Conservation (phyloP, 2,888 invertebrate species). For the Euzetes globulus region DNA sequence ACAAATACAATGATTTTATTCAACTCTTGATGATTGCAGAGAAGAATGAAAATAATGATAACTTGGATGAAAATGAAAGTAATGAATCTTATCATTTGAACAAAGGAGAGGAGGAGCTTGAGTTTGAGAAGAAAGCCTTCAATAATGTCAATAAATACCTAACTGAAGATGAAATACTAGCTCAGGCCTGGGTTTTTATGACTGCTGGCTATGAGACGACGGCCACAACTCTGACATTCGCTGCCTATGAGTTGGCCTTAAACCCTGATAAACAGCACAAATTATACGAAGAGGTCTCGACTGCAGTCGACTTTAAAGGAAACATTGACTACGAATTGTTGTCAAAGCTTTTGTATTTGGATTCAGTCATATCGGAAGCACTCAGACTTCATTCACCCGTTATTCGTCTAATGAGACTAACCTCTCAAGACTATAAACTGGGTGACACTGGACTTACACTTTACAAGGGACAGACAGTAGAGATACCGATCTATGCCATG, state of each 20-base stretch:
- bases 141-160: too few relatives aligned
- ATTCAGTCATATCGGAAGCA: slow-evolving; percentile 38
- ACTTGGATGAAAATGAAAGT: too few relatives aligned
- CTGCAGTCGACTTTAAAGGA: background rate
- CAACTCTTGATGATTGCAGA: slow-evolving; percentile 13
- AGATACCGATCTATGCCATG: background rate
- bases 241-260: background rate
- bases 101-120: background rate
- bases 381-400: slow-evolving; percentile 32
- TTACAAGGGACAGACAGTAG: background rate
- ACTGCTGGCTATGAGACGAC: slow-evolving; percentile 29
- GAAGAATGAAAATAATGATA: background rate
- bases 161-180: background rate
- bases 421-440: slow-evolving; percentile 3
- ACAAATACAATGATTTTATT: slow-evolving; percentile 5
- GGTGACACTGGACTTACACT: background rate
- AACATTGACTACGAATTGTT: slow-evolving; percentile 12
- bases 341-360: slow-evolving; percentile 28
- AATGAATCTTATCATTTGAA: background rate
- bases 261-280: slow-evolving; percentile 16
- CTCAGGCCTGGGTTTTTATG: background rate
- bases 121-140: too few relatives aligned
- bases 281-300: slow-evolving; percentile 20
- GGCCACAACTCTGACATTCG: background rate
- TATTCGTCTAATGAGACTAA: background rate